These are phyloP conservation scores for Thunnus albacares DNA, from an alignment of 2,797 vertebrate species.

Conservation along the genomic window DNA sequence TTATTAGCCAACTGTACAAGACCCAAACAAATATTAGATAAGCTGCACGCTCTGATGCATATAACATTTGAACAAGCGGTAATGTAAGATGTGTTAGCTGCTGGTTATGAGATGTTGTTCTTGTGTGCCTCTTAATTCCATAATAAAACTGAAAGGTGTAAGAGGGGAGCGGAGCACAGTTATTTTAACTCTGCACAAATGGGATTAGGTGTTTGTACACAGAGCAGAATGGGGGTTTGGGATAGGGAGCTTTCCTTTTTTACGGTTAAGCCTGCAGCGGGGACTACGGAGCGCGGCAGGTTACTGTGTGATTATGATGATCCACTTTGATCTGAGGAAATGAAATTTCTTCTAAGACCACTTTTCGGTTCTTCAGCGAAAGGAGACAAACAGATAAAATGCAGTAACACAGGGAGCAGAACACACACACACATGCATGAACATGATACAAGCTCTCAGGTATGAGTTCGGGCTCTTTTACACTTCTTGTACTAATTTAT, in stretches of 20 bases:
- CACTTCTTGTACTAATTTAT: conserved; percentile 12
- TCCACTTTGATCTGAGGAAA: conserved; percentile 76
- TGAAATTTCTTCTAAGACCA: conserved; percentile 66
- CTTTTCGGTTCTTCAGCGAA: conserved; percentile 53
- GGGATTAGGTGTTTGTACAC: conserved; percentile 75
- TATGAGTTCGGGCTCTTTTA: conserved; percentile 22
- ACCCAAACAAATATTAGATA: conserved; percentile 68
- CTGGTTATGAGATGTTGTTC: conserved; percentile 62
- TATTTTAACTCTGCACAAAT: conserved; percentile 72
- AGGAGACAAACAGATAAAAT: conserved; percentile 50
- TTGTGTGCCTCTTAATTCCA: conserved; percentile 63
- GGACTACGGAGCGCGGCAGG: conserved; percentile 56
- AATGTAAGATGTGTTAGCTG: conserved; percentile 47
- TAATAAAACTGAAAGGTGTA: conserved; percentile 58
- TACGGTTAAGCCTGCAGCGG: conserved; percentile 58
- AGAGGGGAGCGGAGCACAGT: conserved; percentile 52
- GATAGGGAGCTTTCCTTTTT: conserved; percentile 64
- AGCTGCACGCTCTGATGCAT: conserved; percentile 37
- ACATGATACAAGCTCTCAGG: neutral
- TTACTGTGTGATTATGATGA: conserved; percentile 72
- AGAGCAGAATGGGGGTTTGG: conserved; percentile 60
- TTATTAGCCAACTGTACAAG: conserved; percentile 60
- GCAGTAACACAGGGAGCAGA: conserved; percentile 31
- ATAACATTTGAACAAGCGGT: conserved; percentile 52
- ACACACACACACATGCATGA: conserved; percentile 13